Percentiles rank a stretch among this genome's conserved stretches.
Evolutionary conservation across 2,113 vertebrate genomes (phyloP).

Genomic region (Nanger granti): DNA sequence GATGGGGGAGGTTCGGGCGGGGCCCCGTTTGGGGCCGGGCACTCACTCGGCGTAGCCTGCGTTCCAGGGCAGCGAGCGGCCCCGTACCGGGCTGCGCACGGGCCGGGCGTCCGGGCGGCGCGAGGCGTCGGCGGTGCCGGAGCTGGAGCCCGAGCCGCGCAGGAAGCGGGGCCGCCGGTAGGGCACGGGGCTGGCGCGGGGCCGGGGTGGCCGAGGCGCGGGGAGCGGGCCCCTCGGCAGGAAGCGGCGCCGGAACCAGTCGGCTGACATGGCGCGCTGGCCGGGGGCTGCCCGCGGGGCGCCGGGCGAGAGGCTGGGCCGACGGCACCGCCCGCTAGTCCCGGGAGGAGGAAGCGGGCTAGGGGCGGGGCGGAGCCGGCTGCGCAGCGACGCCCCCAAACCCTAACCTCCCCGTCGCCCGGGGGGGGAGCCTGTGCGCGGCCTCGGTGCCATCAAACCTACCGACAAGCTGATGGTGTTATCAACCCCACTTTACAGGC

Average conservation of each 20-base stretch:
- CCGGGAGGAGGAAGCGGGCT: not conserved
- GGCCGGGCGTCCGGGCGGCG: constrained; percentile 48
- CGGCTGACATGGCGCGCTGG: constrained; percentile 61
- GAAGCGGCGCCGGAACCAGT: constrained; percentile 72
- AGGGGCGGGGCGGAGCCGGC: not conserved
- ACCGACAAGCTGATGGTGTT: fast-evolving
- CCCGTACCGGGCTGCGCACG: constrained; percentile 62
- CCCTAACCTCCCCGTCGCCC: not conserved
- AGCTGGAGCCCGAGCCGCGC: constrained; percentile 53
- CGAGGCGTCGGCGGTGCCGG: not conserved
- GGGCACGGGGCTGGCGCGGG: constrained; percentile 42
- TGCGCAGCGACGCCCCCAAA: not conserved
- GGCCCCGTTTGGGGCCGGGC: not conserved
- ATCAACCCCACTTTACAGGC: not conserved
- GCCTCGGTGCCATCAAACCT: fast-evolving
- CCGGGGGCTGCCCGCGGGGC: not conserved
- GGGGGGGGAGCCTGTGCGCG: not conserved
- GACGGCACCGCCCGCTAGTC: not conserved
- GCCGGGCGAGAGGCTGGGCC: not conserved
- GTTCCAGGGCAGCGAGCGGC: constrained; percentile 73
- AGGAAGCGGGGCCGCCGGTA: constrained; percentile 77
- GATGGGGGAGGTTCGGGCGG: not conserved
- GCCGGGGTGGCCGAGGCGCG: constrained; percentile 3
- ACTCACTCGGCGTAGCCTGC: constrained; percentile 83
- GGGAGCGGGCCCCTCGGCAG: not conserved